A percentile compares a stretch with the other conserved stretches of the same genome.
Evolutionary conservation across 2,113 vertebrate species (phyloP).

Genomic region (Phalacrocorax brasilianus): DNA sequence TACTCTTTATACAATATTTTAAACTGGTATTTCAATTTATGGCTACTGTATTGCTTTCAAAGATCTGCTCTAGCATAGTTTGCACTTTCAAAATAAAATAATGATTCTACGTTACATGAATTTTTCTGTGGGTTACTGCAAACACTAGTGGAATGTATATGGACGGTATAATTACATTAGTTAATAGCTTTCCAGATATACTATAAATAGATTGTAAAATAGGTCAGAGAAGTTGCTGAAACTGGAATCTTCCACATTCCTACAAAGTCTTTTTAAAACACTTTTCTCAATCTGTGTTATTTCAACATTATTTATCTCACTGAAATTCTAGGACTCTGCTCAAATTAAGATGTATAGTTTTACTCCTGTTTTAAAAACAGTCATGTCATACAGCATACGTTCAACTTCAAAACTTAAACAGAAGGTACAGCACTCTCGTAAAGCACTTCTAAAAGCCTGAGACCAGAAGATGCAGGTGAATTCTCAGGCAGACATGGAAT

Average conservation of each 20-base stretch:
- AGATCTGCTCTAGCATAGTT: not conserved
- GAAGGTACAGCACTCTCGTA: not conserved
- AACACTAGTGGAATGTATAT: slow-evolving; percentile 3
- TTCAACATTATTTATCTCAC: not conserved
- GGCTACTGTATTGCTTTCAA: not conserved
- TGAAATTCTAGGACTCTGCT: not conserved
- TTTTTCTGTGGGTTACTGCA: slow-evolving; percentile 8
- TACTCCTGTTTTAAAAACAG: not conserved
- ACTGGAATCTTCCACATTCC: not conserved
- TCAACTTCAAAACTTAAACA: not conserved
- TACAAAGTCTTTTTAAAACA: not conserved
- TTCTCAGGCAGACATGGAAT: not conserved
- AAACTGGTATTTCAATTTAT: not conserved
- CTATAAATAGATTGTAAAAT: slow-evolving; percentile 40
- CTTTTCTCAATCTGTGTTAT: not conserved
- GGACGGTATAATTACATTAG: not conserved
- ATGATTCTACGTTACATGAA: not conserved
- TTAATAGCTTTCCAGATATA: slow-evolving; percentile 29
- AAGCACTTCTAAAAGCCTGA: not conserved
- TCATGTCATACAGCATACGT: fast-evolving
- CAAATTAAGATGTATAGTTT: not conserved
- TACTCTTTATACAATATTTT: slow-evolving; percentile 17
- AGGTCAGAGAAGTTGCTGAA: not conserved
- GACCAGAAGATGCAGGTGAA: not conserved
- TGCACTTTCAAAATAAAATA: not conserved